Conservation (phyloP, 2,888 invertebrate species). For the Perithous albicinctus region DNA sequence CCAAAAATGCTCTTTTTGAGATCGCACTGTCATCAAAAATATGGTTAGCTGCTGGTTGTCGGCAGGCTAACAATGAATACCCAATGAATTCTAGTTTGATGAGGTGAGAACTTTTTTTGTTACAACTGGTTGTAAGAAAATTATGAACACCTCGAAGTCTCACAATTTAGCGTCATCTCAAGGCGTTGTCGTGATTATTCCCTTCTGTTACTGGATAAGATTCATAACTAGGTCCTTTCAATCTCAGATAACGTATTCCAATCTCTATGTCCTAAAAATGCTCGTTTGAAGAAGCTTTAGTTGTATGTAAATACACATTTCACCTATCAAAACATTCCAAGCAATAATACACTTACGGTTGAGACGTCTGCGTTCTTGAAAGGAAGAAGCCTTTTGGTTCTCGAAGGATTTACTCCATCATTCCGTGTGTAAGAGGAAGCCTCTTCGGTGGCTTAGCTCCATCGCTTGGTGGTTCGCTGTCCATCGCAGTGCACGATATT, state of each 20-base stretch:
- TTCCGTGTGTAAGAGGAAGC: not conserved
- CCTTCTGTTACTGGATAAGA: not conserved
- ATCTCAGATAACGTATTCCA: not conserved
- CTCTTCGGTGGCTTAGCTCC: slow-evolving; percentile 1
- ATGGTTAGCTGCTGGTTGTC: not conserved
- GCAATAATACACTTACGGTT: not conserved
- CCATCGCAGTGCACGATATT: slow-evolving; percentile 18
- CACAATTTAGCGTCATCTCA: not conserved
- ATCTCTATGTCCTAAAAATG: not conserved
- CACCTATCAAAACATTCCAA: not conserved
- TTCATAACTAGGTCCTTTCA: not conserved
- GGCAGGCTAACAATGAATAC: not conserved
- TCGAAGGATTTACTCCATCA: not conserved
- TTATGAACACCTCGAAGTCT: not conserved
- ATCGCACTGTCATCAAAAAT: not conserved
- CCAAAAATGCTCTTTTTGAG: no score
- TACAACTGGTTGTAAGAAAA: not conserved
- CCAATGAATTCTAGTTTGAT: not conserved
- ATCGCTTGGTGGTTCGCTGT: slow-evolving; percentile 10
- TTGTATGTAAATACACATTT: not conserved
- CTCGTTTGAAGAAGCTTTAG: not conserved
- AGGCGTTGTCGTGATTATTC: not conserved
- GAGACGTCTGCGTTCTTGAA: not conserved
- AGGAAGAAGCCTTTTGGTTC: not conserved
- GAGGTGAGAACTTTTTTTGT: not conserved